Evolutionary conservation across 2,888 invertebrate genomes (phyloP).

Genomic region (Oxyteleia sp.): DNA sequence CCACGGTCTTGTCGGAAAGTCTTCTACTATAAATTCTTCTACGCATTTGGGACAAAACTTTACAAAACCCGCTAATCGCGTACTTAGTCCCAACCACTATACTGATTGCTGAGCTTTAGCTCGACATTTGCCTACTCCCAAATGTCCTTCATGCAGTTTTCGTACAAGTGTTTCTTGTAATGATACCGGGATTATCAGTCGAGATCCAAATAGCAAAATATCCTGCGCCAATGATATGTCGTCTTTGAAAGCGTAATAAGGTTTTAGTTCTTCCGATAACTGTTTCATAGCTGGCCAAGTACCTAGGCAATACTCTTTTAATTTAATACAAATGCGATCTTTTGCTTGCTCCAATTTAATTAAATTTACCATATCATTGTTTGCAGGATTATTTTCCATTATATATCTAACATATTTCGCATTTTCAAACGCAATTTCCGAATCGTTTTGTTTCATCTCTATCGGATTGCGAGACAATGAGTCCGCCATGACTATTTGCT

Average conservation of each 20-base stretch:
- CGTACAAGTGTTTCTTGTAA: slow-evolving; percentile 68
- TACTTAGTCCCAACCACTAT: slow-evolving; percentile 74
- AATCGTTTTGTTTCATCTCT: slow-evolving; percentile 8
- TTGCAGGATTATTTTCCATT: slow-evolving; percentile 54
- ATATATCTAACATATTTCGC: slow-evolving; percentile 45
- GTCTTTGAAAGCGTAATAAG: slow-evolving; percentile 65
- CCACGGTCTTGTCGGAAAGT: slow-evolving; percentile 73
- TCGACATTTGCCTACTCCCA: slow-evolving; percentile 75
- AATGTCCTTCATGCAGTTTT: slow-evolving; percentile 76
- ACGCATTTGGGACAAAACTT: slow-evolving; percentile 62
- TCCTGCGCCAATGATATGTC: slow-evolving; percentile 62
- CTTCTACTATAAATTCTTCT: slow-evolving; percentile 54
- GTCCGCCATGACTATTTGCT: slow-evolving; percentile 78
- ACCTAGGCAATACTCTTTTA: slow-evolving; percentile 50
- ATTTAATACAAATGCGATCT: slow-evolving; percentile 46
- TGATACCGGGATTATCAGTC: slow-evolving; percentile 72
- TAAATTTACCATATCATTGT: slow-evolving; percentile 49
- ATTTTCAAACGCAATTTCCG: slow-evolving; percentile 23
- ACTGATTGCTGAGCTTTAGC: slow-evolving; percentile 72
- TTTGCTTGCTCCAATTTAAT: slow-evolving; percentile 60
- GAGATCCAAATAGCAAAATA: slow-evolving; percentile 65
- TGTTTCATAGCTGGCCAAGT: slow-evolving; percentile 67
- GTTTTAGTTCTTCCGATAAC: slow-evolving; percentile 33
- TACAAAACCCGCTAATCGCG: slow-evolving; percentile 55
- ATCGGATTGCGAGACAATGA: slow-evolving; percentile 76